Percentiles rank a stretch among this genome's conserved stretches.
Conservation (phyloP, 2,888 invertebrate genomes). For the Uropetala carovei region DNA sequence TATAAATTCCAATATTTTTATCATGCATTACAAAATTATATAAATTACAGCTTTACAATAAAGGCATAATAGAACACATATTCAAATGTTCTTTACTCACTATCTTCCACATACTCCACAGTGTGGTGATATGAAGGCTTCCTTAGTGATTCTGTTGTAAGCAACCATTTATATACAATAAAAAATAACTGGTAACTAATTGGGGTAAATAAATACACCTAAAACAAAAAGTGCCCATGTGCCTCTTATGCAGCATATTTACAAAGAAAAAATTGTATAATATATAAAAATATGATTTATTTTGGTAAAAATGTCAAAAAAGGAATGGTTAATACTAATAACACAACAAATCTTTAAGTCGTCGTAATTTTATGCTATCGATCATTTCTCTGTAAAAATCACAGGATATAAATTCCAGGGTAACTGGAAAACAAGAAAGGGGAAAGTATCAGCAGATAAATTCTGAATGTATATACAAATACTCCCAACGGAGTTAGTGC, state of each 20-base stretch:
- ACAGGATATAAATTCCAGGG: slow-evolving; percentile 19
- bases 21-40: slow-evolving; percentile 33
- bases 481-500: neutral
- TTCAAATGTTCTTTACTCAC: slow-evolving; percentile 63
- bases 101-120: slow-evolving; percentile 62
- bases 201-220: slow-evolving; percentile 49
- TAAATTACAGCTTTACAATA: slow-evolving; percentile 5
- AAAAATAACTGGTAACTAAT: slow-evolving; percentile 38
- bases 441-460: neutral
- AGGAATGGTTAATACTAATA: neutral
- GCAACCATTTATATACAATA: slow-evolving; percentile 59
- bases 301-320: slow-evolving; percentile 33
- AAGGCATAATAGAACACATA: slow-evolving; percentile 58
- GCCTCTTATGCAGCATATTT: slow-evolving; percentile 43
- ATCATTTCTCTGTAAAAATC: slow-evolving; percentile 58
- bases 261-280: neutral
- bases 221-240: slow-evolving; percentile 62
- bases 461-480: neutral
- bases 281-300: neutral
- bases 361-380: slow-evolving; percentile 1
- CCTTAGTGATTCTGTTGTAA: slow-evolving; percentile 63
- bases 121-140: slow-evolving; percentile 59
- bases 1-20: slow-evolving; percentile 30
- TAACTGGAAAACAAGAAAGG: slow-evolving; percentile 3
- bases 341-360: neutral